Evolutionary conservation across 2,888 invertebrate species (phyloP).

Genomic region (Morpho helenor): DNA sequence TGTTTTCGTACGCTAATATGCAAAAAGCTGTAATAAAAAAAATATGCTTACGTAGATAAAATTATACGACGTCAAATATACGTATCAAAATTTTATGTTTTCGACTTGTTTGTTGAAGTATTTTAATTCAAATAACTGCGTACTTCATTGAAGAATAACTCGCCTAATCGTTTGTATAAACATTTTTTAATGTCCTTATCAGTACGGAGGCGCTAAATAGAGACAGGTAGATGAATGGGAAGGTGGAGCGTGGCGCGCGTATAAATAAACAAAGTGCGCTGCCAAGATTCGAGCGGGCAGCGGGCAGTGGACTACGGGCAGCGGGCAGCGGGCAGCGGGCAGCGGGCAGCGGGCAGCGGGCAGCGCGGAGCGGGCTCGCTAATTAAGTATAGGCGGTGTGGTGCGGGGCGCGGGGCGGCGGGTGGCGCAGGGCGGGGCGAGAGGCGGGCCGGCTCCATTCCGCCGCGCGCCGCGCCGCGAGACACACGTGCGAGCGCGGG

Average conservation of each 20-base stretch:
- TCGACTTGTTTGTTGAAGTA: too few species aligned
- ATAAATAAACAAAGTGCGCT: conserved; percentile 7
- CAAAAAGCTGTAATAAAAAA: too few species aligned
- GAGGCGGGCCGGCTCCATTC: conserved; percentile 63
- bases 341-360: conserved; percentile 37
- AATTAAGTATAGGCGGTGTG: conserved; percentile 62
- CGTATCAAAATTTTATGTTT: too few species aligned
- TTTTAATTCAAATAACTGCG: too few species aligned
- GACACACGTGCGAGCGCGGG: conserved; percentile 78
- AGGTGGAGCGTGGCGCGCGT: conserved; percentile 52
- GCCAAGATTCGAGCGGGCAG: conserved; percentile 21
- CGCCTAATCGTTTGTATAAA: too few species aligned
- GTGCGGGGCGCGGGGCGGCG: conserved; percentile 40
- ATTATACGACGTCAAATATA: too few species aligned
- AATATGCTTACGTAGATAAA: too few species aligned
- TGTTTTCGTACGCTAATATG: too few species aligned
- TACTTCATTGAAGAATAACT: too few species aligned
- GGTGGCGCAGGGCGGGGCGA: conserved; percentile 41
- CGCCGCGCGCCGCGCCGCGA: conserved; percentile 72
- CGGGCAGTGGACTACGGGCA: conserved; percentile 27
- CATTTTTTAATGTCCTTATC: too few species aligned
- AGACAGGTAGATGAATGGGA: conserved; percentile 56
- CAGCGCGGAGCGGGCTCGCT: conserved; percentile 44
- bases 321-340: conserved; percentile 26
- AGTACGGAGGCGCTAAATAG: conserved; percentile 33